Percentiles rank a stretch among this genome's conserved stretches.
These are phyloP conservation scores for Bufotes viridis DNA, from an alignment of 2,797 vertebrate species.

Conservation along the genomic window DNA sequence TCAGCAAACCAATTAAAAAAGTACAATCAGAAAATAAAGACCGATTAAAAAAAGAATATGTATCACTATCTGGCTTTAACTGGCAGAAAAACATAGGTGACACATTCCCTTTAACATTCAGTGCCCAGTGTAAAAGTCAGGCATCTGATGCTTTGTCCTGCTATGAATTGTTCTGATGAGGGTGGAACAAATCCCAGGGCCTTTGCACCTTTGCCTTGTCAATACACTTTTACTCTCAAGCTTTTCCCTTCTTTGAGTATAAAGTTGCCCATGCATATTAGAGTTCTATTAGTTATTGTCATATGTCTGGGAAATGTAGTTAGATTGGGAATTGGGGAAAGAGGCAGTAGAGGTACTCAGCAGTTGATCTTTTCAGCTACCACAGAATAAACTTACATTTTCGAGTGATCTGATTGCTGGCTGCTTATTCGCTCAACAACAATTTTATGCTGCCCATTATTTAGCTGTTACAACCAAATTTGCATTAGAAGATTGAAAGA, in stretches of 20 bases:
- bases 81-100: no score
- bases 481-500: no score
- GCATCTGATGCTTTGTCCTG: no score
- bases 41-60: no score
- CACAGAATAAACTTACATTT: neutral
- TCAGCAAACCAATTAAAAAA: no score
- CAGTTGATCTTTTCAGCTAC: neutral
- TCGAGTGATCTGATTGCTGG: neutral
- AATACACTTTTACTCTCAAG: neutral
- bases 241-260: neutral
- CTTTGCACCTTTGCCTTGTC: neutral
- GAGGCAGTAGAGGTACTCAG: neutral
- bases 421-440: neutral
- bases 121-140: no score
- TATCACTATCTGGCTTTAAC: no score
- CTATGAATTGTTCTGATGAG: neutral
- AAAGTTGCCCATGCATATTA: neutral
- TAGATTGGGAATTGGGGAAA: no score
- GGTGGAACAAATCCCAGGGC: neutral
- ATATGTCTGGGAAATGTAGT: neutral
- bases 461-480: no score
- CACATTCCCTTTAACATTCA: no score
- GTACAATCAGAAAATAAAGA: no score
- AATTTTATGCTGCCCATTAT: no score
- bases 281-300: neutral